Evolutionary conservation across 2,888 invertebrate genomes (phyloP).

Genomic region (Abrostola triplasia): DNA sequence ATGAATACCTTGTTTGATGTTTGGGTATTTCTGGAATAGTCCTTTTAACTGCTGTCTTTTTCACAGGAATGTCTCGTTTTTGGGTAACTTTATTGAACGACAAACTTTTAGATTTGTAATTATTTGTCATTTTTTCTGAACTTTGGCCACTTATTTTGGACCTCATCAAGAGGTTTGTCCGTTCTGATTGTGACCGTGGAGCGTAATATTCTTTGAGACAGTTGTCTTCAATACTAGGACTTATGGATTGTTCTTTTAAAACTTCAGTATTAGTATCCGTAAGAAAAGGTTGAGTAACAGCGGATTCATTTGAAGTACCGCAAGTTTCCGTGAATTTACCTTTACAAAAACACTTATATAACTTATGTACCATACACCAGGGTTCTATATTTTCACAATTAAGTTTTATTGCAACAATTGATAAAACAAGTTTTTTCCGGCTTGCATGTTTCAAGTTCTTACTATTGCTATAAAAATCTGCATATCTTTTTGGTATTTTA

Average conservation of each 20-base stretch:
- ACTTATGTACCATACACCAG: slow-evolving; percentile 90
- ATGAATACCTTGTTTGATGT: slow-evolving; percentile 1
- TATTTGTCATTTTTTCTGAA: slow-evolving; percentile 13
- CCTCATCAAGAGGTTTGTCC: slow-evolving; percentile 14
- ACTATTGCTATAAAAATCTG: slow-evolving; percentile 81
- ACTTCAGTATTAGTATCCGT: neutral
- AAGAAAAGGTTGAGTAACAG: neutral
- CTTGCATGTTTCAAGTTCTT: slow-evolving; percentile 65
- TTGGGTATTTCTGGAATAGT: neutral
- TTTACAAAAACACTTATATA: slow-evolving; percentile 91
- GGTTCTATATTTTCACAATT: slow-evolving; percentile 85
- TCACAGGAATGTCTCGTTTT: neutral
- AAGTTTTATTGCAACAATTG: slow-evolving; percentile 66
- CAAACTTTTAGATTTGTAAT: neutral
- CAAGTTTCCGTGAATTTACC: slow-evolving; percentile 72
- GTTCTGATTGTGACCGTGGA: slow-evolving; percentile 2
- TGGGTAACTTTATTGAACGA: neutral
- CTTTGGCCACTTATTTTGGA: slow-evolving; percentile 2
- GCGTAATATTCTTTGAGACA: slow-evolving; percentile 4
- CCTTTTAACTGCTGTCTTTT: neutral
- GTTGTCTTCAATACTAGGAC: neutral
- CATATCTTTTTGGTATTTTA: slow-evolving; percentile 89
- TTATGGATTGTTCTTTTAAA: slow-evolving; percentile 20
- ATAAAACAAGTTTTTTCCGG: slow-evolving; percentile 59
- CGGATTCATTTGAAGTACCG: slow-evolving; percentile 13